Percentiles rank a stretch among this genome's conserved stretches.
phyloP scores from a whole-genome alignment of 64 coral and sea anemone species.

The Catalaphyllia jardinei region DNA sequence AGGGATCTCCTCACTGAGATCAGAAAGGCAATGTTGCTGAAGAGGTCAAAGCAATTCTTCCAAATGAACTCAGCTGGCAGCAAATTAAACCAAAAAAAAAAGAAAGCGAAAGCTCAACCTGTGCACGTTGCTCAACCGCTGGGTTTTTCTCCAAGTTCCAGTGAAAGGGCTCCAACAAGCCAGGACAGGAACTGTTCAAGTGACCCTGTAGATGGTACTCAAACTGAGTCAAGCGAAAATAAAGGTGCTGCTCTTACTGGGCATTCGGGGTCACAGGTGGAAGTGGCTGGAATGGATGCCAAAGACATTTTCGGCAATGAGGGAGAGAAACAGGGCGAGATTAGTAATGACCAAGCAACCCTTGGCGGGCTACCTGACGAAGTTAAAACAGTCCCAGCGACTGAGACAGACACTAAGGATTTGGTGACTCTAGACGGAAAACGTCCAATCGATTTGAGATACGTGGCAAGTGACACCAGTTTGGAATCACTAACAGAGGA shows the following conservation, averaged over 20 bases:
- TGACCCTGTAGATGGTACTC: not conserved
- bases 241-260: not conserved
- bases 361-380: not conserved
- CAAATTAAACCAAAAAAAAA: slow-evolving; percentile 11
- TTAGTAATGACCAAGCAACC: not conserved
- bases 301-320: not conserved
- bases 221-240: not conserved
- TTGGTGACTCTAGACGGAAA: not conserved
- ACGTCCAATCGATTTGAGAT: slow-evolving; percentile 51
- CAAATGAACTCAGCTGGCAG: not conserved
- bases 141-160: not conserved
- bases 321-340: not conserved
- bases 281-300: not conserved
- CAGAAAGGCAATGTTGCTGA: slow-evolving; percentile 19
- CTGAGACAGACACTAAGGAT: not conserved
- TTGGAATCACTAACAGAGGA: slow-evolving; percentile 23
- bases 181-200: not conserved
- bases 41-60: slow-evolving; percentile 19
- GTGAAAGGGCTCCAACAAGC: not conserved
- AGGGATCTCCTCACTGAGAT: slow-evolving; percentile 18
- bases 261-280: too few species aligned
- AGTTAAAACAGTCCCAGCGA: not conserved
- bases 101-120: not conserved
- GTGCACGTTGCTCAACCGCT: not conserved
- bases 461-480: not conserved